Evolutionary conservation across 1,140 invertebrate species (phyloP), one percentile per base, ranked within the genome.

Genomic region (Eriocheir sinensis): DNA sequence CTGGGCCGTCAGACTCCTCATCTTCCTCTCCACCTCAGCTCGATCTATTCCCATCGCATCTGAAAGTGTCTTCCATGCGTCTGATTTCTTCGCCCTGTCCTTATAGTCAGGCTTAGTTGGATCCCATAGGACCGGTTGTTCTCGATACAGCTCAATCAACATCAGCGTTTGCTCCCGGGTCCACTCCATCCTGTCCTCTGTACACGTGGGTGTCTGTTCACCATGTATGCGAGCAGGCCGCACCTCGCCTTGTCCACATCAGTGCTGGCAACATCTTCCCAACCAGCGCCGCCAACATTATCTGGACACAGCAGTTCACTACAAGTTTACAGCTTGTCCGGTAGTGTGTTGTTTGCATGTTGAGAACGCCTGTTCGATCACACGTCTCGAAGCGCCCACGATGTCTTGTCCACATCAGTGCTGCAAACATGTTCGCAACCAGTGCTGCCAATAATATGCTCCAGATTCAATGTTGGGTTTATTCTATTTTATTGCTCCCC

Each of bases 1-100:
- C 72, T 92, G 91, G 72, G 30, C 91, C n/a, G 38, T 92, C 53
- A 92, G 89, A 34, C 27, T 60, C 48, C 27, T 91, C 9, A 89
- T 89, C 36, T 41, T 89, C 88, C 88, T 89, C 40, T 89, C 88
- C 40, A 89, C 27, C 88, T 91, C 48, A 34, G 38, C 48, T 91
- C 48, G 53, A 34, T 91, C 89, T 79, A 60, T 79, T 34, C n/a
- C 32, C 89, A 91, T 30, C 9, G 30, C 48, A 79, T 53, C 89
- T 34, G 48, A 30, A 41, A 91, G 30, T 72, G 89, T 91, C 91
- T 81, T 92, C 60, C 72, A 83, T 36, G 91, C 30, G 30, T 92
- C 91, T 36, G 53, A 32, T 32, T 92, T 92, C 72, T 81, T 81
- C 32, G 36, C 41, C 72, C 72, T 72, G 36, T 92, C 44, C 72